Base-by-base conservation (phyloP, 2,113 vertebrate species). In the Vicugna pacos region DNA sequence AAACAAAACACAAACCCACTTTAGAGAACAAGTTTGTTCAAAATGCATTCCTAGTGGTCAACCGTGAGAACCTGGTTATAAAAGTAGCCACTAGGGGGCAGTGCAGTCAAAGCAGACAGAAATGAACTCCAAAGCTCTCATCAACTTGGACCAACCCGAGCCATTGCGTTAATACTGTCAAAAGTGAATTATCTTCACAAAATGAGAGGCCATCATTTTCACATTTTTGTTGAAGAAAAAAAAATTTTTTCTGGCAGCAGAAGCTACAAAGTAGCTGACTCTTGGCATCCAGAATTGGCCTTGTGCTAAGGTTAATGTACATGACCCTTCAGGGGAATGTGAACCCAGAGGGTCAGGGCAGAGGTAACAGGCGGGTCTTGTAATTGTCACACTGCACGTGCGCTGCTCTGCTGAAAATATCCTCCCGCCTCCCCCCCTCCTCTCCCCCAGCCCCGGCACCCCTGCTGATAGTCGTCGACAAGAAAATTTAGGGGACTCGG, bases 11-110 rank as follows among this genome's bases (percentile, higher is more conserved):
- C 2, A 7, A 20, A 77, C 17, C 46, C 60, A 30, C 6, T 35
- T 73, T 14, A 35, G 20, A 58, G 72, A 85, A 67, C 42, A 50
- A 69, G 9, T 70, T 91, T 82, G 11, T 84, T 60, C 38, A 54
- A 84, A 76, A 89, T 22, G 14, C 15, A 8, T 48, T 75, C 60
- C 52, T 17, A 88, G 20, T 5, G 1, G 22, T 58, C 1, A 5
- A 22, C 22, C 3, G 0, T 14, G 42, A 77, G 46, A 80, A 38
- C n/a, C n/a, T 3, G 60, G 69, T 50, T 79, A 56, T n/a, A 54
- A 79, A 76, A 26, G 1, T n/a, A 9, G 19, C 96, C 97, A 93
- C 91, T 14, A 97, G 97, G 32, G 58, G 94, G 42, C 97, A 84
- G 82, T 92, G 58, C 56, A 79, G 82, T 38, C 89, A 75, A 87